Evolutionary conservation across 2,797 vertebrate species (phyloP).

Genomic region (Enteromius unitaeniatus): DNA sequence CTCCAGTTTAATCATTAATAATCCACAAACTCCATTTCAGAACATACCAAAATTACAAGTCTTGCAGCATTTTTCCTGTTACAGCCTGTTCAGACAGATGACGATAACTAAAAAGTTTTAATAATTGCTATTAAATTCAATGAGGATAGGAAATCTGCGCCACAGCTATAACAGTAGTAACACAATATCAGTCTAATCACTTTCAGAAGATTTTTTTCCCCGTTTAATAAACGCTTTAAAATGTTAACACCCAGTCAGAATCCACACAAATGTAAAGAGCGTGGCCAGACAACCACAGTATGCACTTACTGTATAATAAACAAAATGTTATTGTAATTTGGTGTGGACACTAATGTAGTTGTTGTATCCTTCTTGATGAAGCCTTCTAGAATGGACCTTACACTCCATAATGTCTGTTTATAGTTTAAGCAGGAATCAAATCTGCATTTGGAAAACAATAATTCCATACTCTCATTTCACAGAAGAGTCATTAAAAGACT

Average conservation of each 20-base stretch:
- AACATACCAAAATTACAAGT: too few relatives aligned
- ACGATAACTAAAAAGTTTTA: not conserved
- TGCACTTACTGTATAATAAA: not conserved
- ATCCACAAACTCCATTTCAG: too few relatives aligned
- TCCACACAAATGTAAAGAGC: not conserved
- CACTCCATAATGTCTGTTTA: not conserved
- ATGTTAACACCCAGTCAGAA: not conserved
- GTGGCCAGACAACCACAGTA: not conserved
- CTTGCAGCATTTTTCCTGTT: not conserved
- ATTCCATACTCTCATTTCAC: not conserved
- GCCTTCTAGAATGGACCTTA: not conserved
- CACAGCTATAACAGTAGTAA: not conserved
- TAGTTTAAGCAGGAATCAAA: not conserved
- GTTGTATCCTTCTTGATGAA: not conserved
- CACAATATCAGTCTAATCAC: not conserved
- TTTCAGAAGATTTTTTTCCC: not conserved
- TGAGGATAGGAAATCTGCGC: not conserved
- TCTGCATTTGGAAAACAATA: not conserved
- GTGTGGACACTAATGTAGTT: not conserved
- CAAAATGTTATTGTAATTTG: not conserved
- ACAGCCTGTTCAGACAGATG: not conserved
- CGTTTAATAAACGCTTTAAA: not conserved
- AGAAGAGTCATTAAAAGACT: not conserved
- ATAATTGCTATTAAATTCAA: not conserved
- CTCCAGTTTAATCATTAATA: too few relatives aligned